phyloP scores from a whole-genome alignment of 2,888 invertebrate genomes.

The Chalcosyrphus nemorum region DNA sequence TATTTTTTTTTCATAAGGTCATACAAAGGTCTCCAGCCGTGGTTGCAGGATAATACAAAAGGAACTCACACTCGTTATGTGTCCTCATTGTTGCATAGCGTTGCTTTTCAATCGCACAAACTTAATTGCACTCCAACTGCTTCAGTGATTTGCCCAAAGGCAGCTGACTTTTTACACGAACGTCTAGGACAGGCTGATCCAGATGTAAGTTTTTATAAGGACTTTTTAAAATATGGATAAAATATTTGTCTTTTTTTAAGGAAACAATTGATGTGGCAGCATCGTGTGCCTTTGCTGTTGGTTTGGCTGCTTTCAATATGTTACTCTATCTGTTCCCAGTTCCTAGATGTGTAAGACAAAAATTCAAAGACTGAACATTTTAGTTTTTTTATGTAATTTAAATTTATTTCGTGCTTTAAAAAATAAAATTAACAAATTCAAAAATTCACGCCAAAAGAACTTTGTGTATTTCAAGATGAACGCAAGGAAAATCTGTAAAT shows the following conservation, averaged over 20 bases:
- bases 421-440: no score
- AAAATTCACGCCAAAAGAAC: no score
- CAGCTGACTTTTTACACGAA: conserved; percentile 81
- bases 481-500: no score
- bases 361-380: conserved; percentile 86
- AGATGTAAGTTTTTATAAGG: conserved; percentile 76
- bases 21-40: conserved; percentile 90
- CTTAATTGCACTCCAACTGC: conserved; percentile 83
- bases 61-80: conserved; percentile 91
- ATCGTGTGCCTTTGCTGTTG: conserved; percentile 91
- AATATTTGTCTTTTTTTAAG: conserved; percentile 85
- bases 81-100: conserved; percentile 88
- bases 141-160: conserved; percentile 80
- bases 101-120: conserved; percentile 86
- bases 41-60: conserved; percentile 91
- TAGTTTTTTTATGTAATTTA: background rate
- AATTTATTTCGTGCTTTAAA: background rate
- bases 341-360: conserved; percentile 92
- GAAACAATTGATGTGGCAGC: conserved; percentile 90
- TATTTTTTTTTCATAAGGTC: no score
- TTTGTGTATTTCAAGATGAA: no score
- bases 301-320: conserved; percentile 91
- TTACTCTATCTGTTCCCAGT: conserved; percentile 92
- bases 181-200: conserved; percentile 81
- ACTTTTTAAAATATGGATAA: background rate